A percentile compares a stretch with the other conserved stretches of the same genome.
Evolutionary conservation across 2,797 vertebrate species (phyloP).

Genomic region (Alauda arvensis): DNA sequence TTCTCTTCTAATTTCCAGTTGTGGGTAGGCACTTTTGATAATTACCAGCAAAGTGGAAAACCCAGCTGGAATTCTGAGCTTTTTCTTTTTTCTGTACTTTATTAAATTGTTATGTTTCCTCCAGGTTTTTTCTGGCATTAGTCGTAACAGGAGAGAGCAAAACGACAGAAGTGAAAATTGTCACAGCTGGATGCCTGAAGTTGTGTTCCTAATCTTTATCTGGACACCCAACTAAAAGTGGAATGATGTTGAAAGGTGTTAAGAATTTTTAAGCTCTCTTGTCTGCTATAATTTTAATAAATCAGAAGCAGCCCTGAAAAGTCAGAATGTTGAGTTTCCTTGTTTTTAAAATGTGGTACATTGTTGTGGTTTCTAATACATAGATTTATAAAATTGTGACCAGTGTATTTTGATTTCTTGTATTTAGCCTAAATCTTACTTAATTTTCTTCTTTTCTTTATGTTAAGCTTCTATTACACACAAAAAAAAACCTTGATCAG

Average conservation of each 20-base stretch:
- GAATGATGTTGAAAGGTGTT: neutral
- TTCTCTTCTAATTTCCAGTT: conserved; percentile 36
- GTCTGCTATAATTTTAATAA: neutral
- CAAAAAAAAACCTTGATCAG: neutral
- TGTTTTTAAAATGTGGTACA: neutral
- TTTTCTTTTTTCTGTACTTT: conserved; percentile 31
- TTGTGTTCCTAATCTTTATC: neutral
- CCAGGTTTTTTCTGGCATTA: neutral
- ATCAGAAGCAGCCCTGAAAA: neutral
- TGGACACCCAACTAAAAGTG: conserved; percentile 1
- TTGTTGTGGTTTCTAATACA: neutral
- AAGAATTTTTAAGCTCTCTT: neutral
- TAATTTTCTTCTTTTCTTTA: neutral
- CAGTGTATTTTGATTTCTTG: neutral
- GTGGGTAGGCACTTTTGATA: conserved; percentile 53
- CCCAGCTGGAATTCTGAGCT: conserved; percentile 32
- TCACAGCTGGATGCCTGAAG: neutral
- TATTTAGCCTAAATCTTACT: neutral
- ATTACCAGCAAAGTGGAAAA: conserved; percentile 61
- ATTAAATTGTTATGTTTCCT: conserved; percentile 41
- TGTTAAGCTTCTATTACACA: neutral
- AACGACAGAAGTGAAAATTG: conserved; percentile 44
- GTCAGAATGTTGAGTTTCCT: neutral
- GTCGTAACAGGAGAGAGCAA: neutral
- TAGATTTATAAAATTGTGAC: neutral